phyloP scores from a whole-genome alignment of 2,113 vertebrate genomes.

The Arvicanthis niloticus region DNA sequence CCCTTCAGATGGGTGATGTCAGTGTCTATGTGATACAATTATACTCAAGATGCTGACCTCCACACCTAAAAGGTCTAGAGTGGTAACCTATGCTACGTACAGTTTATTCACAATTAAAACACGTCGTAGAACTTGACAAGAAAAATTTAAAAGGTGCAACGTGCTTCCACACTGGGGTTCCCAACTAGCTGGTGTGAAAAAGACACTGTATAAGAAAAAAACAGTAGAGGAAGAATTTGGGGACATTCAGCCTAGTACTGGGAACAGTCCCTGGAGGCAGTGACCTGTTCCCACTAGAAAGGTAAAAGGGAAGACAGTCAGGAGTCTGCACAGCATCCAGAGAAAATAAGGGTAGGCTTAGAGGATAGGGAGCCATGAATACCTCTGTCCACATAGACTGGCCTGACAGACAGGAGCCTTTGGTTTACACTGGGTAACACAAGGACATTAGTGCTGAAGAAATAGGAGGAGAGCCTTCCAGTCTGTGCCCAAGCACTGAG shows the following conservation, averaged over 20 bases:
- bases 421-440: neutral
- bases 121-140: neutral
- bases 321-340: neutral
- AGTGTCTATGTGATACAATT: neutral
- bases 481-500: no score
- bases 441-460: neutral
- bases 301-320: neutral
- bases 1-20: neutral
- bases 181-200: neutral
- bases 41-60: neutral
- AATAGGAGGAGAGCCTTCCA: neutral
- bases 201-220: neutral
- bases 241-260: no score
- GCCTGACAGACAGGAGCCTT: neutral
- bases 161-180: neutral
- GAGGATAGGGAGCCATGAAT: fast-evolving
- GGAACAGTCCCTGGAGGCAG: neutral
- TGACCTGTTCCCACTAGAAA: neutral
- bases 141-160: neutral
- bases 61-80: neutral
- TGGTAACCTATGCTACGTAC: neutral
- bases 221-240: no score
- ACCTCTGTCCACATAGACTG: no score
- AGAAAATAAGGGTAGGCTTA: fast-evolving
- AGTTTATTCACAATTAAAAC: neutral